Evolutionary conservation across 2,888 invertebrate genomes (phyloP), one percentile per base, ranked within the genome.

Genomic region (Pyralis farinalis): DNA sequence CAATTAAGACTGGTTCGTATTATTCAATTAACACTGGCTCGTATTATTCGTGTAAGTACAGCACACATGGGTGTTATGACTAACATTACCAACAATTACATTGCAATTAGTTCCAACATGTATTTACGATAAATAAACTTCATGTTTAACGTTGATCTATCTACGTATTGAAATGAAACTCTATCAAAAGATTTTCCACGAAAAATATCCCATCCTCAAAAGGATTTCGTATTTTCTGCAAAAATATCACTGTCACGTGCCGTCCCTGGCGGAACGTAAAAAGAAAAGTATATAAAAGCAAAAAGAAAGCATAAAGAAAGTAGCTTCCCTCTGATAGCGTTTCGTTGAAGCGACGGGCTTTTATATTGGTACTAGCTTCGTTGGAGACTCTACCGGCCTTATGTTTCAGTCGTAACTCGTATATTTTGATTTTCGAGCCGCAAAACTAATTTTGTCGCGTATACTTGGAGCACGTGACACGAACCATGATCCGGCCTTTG

Each of bases 301-400:
- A 71, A 79, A 79, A 71, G 67, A 71, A 71, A 71, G 57, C 68
- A 72, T 76, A 71, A 79, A 77, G 79, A 80, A 80, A 77, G 78
- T 75, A 65, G 63, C 75, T 78, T 74, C 70, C 71, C 68, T 63
- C 63, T 67, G 73, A 78, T 71, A 71, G 75, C 72, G 65, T 62
- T 66, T 67, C 68, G 63, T 60, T 51, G 61, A 56, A 59, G 60
- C 67, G 54, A 66, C 63, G 62, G 57, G 65, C 55, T 81, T 83
- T 83, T 82, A 84, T 83, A 71, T 80, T 32, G 7, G 34, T 27
- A 12, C 40, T 43, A 43, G 40, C 16, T 25, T 41, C 9, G 10
- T 1, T 7, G 3, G 6, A 9, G 32, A n/a, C 6, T 12, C 10
- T 1, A 30, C 6, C 7, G 34, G 7, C 12, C 25, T 40, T 32